Conservation (phyloP, 2,797 vertebrate species). For the Bryconaethiops microstoma region DNA sequence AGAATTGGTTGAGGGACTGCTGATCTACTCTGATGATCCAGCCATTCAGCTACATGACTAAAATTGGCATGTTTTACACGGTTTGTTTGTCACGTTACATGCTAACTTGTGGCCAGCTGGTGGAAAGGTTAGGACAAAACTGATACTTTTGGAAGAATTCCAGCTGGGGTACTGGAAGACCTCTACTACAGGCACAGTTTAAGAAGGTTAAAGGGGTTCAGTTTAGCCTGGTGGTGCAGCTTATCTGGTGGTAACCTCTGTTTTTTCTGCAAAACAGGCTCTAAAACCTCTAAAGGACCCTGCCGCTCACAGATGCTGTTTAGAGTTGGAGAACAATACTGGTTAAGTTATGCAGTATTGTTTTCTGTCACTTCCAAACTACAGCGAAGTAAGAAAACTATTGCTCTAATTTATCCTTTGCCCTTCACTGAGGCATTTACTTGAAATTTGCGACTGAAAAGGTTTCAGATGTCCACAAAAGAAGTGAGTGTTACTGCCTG, state of each 20-base stretch:
- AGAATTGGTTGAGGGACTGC: too few relatives aligned
- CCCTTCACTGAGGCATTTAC: not conserved
- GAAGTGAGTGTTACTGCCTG: slow-evolving; percentile 27
- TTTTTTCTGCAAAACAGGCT: slow-evolving; percentile 1
- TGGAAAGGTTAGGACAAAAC: too few relatives aligned
- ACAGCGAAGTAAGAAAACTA: not conserved
- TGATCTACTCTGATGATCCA: too few relatives aligned
- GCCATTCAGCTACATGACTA: too few relatives aligned
- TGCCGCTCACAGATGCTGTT: not conserved
- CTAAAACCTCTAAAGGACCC: not conserved
- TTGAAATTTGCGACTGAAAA: slow-evolving; percentile 20
- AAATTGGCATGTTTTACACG: too few relatives aligned
- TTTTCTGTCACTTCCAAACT: slow-evolving; percentile 1
- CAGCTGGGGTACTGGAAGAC: too few relatives aligned
- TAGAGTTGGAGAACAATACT: not conserved
- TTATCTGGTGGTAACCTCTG: not conserved
- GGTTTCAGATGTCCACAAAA: slow-evolving; percentile 26
- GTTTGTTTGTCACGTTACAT: too few relatives aligned
- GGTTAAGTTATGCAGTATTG: not conserved
- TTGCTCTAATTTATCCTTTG: not conserved
- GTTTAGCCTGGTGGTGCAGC: not conserved
- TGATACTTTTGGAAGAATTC: too few relatives aligned
- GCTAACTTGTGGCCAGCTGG: too few relatives aligned
- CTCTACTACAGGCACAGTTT: not conserved
- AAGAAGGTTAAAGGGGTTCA: not conserved